A percentile compares a stretch with the other conserved stretches of the same genome.
phyloP scores from a whole-genome alignment of 2,113 vertebrate genomes.

The Burhinus oedicnemus region DNA sequence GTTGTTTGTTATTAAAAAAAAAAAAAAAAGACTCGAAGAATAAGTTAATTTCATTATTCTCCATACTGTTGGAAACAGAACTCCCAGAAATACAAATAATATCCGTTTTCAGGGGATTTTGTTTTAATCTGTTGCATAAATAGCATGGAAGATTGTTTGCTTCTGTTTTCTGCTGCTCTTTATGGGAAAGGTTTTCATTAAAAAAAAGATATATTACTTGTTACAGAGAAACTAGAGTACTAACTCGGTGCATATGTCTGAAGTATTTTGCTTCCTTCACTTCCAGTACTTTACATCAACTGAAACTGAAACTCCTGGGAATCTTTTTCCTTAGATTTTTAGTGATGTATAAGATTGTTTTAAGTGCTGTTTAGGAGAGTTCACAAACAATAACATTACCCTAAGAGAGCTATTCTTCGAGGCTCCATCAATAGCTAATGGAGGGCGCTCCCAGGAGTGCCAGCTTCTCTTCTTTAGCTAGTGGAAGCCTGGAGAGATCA shows the following conservation, averaged over 20 bases:
- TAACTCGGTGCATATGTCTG: neutral
- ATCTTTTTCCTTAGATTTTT: constrained; percentile 8
- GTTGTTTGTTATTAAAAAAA: neutral
- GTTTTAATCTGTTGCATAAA: neutral
- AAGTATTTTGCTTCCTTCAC: neutral
- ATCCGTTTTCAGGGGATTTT: neutral
- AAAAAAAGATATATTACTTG: neutral
- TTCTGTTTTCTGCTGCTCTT: neutral
- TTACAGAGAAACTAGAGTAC: neutral
- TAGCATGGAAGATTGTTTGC: neutral
- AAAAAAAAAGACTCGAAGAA: neutral
- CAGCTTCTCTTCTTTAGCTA: neutral
- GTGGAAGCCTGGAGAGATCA: neutral
- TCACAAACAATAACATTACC: neutral
- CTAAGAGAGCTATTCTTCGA: accelerated
- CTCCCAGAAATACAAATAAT: neutral
- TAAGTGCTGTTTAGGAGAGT: neutral
- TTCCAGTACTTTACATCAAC: neutral
- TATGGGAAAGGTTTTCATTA: constrained; percentile 38
- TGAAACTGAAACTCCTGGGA: constrained; percentile 20
- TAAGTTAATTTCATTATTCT: neutral
- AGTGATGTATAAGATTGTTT: neutral
- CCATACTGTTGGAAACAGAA: neutral
- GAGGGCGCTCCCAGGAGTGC: neutral
- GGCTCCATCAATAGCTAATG: neutral